These are phyloP conservation scores for Lepidocyrtoides sp. DNA, from an alignment of 2,888 invertebrate genomes.

Conservation along the genomic window DNA sequence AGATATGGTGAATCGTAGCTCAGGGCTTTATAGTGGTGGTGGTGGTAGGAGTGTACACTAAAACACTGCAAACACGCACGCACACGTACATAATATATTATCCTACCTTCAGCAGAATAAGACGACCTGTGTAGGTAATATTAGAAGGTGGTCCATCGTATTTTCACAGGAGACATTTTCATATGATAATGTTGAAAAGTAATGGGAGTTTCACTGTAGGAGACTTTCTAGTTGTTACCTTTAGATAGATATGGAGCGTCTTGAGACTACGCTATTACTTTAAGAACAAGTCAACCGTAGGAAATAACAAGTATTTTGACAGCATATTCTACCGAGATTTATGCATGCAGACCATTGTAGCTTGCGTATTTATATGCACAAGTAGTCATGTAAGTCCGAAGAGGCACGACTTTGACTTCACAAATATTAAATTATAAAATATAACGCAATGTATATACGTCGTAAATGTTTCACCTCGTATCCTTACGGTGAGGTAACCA, in stretches of 20 bases:
- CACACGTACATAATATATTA: slow-evolving; percentile 31
- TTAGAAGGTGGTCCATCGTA: slow-evolving; percentile 37
- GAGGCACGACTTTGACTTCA: too few relatives aligned
- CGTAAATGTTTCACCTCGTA: too few relatives aligned
- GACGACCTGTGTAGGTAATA: slow-evolving; percentile 17
- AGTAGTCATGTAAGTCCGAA: too few relatives aligned
- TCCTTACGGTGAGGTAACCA: too few relatives aligned
- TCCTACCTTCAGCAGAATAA: slow-evolving; percentile 31
- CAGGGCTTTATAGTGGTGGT: not conserved
- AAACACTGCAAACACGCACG: not conserved
- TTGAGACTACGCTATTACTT: slow-evolving; percentile 56
- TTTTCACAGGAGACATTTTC: slow-evolving; percentile 43
- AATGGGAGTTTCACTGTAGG: slow-evolving; percentile 59
- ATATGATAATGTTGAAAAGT: slow-evolving; percentile 14
- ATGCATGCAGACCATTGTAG: too few relatives aligned
- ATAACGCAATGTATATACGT: too few relatives aligned
- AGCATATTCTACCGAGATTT: too few relatives aligned
- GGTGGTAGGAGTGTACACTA: not conserved
- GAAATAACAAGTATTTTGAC: not conserved
- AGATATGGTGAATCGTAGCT: slow-evolving; percentile 63
- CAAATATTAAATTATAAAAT: too few relatives aligned
- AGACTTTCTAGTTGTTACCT: slow-evolving; percentile 51
- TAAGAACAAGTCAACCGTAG: slow-evolving; percentile 47
- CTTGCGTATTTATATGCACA: too few relatives aligned
- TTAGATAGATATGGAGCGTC: slow-evolving; percentile 69